These are phyloP conservation scores for Triplophysa tibetana DNA, from an alignment of 2,113 vertebrate genomes.

Conservation along the genomic window DNA sequence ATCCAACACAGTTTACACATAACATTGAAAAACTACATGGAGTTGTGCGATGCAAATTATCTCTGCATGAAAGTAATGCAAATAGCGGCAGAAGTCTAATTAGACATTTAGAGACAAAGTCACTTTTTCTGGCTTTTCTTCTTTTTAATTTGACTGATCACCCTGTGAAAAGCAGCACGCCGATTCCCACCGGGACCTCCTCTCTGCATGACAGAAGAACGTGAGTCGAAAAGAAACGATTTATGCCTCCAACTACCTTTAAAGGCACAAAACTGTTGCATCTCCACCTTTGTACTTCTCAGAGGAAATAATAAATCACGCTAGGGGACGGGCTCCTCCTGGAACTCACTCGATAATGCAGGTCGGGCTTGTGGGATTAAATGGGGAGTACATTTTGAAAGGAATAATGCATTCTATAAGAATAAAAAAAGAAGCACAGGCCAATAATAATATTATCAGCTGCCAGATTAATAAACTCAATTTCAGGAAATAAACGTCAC, in stretches of 20 bases:
- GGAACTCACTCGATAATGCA: conserved; percentile 37
- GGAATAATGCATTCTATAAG: neutral
- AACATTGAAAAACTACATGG: neutral
- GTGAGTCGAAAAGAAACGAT: conserved; percentile 43
- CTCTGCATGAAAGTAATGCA: neutral
- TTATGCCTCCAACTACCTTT: conserved; percentile 33
- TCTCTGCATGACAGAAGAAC: conserved; percentile 35
- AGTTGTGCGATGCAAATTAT: neutral
- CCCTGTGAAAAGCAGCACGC: conserved; percentile 49
- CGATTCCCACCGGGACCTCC: conserved; percentile 45
- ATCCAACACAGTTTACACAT: conserved; percentile 28
- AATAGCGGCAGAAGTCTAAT: conserved; percentile 25
- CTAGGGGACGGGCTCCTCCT: conserved; percentile 15
- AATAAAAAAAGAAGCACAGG: conserved; percentile 52
- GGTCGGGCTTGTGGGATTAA: conserved; percentile 34
- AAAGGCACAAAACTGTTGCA: conserved; percentile 34
- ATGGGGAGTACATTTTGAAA: conserved; percentile 31
- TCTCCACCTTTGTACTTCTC: conserved; percentile 35
- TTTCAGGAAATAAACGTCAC: conserved; percentile 52
- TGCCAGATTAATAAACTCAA: conserved; percentile 65
- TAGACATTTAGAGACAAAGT: conserved; percentile 1
- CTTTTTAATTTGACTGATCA: conserved; percentile 53
- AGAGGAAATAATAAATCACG: conserved; percentile 51
- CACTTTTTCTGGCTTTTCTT: conserved; percentile 46
- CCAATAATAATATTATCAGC: conserved; percentile 63